phyloP scores from a whole-genome alignment of 2,888 invertebrate species.

The Nudaria mundana region DNA sequence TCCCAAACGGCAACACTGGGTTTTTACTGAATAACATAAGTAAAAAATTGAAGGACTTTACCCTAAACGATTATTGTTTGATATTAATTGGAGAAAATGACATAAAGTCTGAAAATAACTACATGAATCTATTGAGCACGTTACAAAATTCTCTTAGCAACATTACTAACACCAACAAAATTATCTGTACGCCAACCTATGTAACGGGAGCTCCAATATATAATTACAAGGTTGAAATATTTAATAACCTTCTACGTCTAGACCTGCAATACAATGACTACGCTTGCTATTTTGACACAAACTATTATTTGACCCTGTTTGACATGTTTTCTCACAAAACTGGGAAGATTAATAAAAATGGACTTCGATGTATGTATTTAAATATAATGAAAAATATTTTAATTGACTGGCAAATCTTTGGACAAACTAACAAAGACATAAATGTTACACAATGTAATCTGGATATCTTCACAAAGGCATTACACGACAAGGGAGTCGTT shows the following conservation, averaged over 20 bases:
- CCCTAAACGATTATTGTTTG: conserved; percentile 5
- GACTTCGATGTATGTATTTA: background rate
- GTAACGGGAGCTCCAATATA: background rate
- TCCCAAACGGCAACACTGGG: background rate
- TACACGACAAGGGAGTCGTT: background rate
- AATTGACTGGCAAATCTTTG: background rate
- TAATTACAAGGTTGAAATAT: background rate
- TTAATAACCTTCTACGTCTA: background rate
- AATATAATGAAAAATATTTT: background rate
- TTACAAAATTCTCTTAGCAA: background rate
- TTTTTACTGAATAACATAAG: background rate
- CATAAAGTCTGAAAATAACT: background rate
- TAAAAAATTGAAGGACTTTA: conserved; percentile 1
- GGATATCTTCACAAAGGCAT: no score
- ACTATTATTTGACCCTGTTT: no score
- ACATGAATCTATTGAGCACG: background rate
- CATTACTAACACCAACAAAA: background rate
- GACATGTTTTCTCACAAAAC: background rate
- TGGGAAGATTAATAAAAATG: background rate
- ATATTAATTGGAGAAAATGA: no score
- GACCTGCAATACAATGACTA: background rate
- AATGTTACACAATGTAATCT: background rate
- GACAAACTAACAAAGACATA: no score
- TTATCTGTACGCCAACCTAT: background rate
- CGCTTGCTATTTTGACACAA: background rate